Evolutionary conservation across 2,797 vertebrate genomes (phyloP).

Genomic region (Phyllotis vaccarum): DNA sequence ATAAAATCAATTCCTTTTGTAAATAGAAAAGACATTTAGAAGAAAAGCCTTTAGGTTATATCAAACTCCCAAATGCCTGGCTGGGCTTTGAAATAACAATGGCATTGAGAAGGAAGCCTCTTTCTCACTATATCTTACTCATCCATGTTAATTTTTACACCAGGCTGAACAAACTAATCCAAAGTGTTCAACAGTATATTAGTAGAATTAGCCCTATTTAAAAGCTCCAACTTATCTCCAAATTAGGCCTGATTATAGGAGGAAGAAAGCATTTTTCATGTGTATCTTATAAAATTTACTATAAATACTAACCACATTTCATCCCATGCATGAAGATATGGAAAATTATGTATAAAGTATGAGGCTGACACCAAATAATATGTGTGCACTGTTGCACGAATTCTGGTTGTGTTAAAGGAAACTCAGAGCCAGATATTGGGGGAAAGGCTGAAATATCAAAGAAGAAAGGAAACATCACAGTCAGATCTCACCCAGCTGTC

Average conservation of each 20-base stretch:
- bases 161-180: constrained; percentile 55
- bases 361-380: constrained; percentile 59
- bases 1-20: constrained; percentile 49
- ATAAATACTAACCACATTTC: constrained; percentile 38
- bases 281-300: constrained; percentile 42
- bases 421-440: too few relatives aligned
- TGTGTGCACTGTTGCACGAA: neutral
- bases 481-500: too few relatives aligned
- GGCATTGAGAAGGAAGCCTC: neutral
- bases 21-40: constrained; percentile 34
- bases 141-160: constrained; percentile 57
- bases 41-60: constrained; percentile 52
- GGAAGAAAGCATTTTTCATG: constrained; percentile 54
- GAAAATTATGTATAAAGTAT: constrained; percentile 34
- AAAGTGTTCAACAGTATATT: constrained; percentile 49
- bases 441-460: too few relatives aligned
- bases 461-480: too few relatives aligned
- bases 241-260: constrained; percentile 33
- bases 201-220: constrained; percentile 45
- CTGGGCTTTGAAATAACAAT: constrained; percentile 58
- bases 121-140: neutral
- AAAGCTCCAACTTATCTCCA: constrained; percentile 52
- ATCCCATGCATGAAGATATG: neutral
- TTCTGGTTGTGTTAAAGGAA: too few relatives aligned
- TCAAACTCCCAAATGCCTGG: constrained; percentile 54